Evolutionary conservation across 2,113 vertebrate species (phyloP), one percentile per base, ranked within the genome.

Genomic region (Calidris pygmaea): DNA sequence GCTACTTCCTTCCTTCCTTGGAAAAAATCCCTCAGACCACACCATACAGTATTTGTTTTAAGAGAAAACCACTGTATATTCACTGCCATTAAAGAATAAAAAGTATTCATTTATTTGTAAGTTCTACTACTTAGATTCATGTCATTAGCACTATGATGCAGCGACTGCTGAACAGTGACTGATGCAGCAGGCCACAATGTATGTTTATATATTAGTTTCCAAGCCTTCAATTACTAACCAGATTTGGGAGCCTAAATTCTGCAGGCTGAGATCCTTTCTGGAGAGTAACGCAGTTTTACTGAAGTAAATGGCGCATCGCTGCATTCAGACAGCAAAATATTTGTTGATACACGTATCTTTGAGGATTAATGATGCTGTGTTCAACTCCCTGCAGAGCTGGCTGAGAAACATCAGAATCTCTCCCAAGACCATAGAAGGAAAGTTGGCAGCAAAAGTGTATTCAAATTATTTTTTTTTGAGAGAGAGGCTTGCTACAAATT

Each of bases 1-100:
- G 88, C 79, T 90, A 83, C 56, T 83, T 91, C 81, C 81, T 95
- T 97, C 72, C 86, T 87, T 90, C 60, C 93, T 92, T 78, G 76
- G 92, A 81, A 96, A 93, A 93, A 73, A 63, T 30, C 78, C 85
- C 79, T 92, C 84, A 84, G 68, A 88, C 59, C 88, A 93, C 79
- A 84, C 47, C 15, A 37, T 34, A 30, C 37, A 89, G 37, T 58
- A 77, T 77, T 91, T 95, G 47, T 76, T 84, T 95, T 55, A 90
- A 93, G 80, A 89, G 37, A 94, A 83, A 92, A 85, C 68, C 65
- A 65, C 88, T 81, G 66, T 71, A 56, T 35, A 30, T 68, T 75
- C 47, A 63, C 70, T 78, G 80, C 34, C 73, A 89, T 84, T 84
- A 86, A 81, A 85, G 43, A 87, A 79, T 53, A 6, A 47, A 29